These are phyloP conservation scores for Callaeas wilsoni DNA, from an alignment of 2,113 vertebrate species.

Conservation along the genomic window DNA sequence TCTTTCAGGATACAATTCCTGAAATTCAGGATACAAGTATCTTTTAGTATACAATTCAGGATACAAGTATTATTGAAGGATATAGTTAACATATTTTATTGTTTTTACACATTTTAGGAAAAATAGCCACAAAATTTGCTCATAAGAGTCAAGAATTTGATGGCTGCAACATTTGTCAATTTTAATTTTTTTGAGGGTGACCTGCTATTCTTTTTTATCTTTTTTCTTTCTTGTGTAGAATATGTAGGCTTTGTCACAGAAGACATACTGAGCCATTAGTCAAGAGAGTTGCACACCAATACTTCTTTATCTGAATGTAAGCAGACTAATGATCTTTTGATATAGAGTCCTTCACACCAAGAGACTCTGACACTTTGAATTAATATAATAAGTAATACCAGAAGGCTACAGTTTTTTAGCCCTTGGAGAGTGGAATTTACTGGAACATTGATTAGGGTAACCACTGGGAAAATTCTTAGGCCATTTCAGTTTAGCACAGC, in stretches of 20 bases:
- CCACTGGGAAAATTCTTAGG: neutral
- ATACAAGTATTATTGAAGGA: neutral
- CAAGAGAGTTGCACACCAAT: neutral
- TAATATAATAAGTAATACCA: neutral
- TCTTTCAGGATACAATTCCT: neutral
- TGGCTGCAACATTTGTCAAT: neutral
- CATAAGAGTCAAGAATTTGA: neutral
- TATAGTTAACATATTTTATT: neutral
- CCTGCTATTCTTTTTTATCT: accelerated
- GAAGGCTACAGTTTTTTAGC: neutral
- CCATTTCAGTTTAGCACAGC: neutral
- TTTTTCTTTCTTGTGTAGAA: neutral
- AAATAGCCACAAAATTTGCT: neutral
- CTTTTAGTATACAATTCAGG: no score
- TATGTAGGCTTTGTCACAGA: neutral
- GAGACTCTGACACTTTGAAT: neutral
- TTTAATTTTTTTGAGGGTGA: accelerated
- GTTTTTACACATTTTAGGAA: neutral
- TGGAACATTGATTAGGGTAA: neutral
- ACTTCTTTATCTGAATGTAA: neutral
- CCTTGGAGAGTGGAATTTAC: neutral
- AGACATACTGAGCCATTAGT: neutral
- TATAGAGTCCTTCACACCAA: neutral
- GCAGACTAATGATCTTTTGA: neutral
- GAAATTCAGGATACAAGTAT: no score